These are phyloP conservation scores for Pteruthius melanotis DNA, from an alignment of 2,113 vertebrate genomes.

Conservation along the genomic window DNA sequence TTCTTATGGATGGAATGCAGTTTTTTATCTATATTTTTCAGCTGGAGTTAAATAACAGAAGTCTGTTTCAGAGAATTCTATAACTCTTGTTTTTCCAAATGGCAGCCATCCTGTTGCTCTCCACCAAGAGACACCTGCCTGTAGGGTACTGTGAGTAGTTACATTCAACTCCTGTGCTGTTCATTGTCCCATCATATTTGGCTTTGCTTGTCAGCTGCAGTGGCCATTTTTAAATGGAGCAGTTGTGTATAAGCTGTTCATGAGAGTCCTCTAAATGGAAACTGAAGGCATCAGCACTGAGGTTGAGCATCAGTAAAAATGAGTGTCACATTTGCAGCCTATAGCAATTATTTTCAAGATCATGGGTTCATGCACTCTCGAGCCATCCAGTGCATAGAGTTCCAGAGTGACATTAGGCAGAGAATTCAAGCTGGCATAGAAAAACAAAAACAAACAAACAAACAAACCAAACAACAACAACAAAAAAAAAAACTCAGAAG, in stretches of 20 bases:
- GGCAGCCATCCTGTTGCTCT: neutral
- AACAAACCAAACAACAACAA: too few species aligned
- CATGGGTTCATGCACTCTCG: neutral
- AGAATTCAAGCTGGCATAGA: neutral
- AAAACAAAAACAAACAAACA: neutral
- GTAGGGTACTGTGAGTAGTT: neutral
- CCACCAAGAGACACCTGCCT: neutral
- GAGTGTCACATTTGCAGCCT: neutral
- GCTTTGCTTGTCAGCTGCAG: neutral
- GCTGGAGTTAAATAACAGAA: neutral
- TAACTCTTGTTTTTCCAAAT: neutral
- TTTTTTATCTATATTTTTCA: neutral
- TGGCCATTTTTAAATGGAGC: neutral
- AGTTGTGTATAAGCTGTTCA: neutral
- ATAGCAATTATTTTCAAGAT: neutral
- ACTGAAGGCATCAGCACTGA: neutral
- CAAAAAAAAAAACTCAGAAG: too few species aligned
- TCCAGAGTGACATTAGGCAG: neutral
- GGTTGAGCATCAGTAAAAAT: neutral
- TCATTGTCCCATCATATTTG: neutral
- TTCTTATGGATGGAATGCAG: neutral
- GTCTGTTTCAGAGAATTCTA: neutral
- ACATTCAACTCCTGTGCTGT: neutral
- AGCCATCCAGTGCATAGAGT: neutral
- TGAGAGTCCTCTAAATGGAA: neutral